Conservation (phyloP, 92 coral and sea anemone genomes). For the Hydrozoanthus gracilis region DNA sequence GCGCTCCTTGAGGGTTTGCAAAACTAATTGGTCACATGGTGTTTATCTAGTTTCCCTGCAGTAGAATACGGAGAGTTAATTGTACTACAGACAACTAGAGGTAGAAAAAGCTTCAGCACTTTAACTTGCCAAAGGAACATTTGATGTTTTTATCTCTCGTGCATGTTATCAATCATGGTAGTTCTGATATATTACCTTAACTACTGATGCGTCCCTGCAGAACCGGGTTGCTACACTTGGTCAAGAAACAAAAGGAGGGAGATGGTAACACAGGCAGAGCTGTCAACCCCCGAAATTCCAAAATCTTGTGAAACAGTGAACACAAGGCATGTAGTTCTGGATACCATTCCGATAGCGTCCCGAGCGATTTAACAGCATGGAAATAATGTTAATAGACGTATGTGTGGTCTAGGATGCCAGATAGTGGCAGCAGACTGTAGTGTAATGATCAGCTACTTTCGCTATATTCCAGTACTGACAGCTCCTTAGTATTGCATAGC, state of each 20-base stretch:
- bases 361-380: too few relatives aligned
- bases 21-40: background rate
- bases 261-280: background rate
- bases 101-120: background rate
- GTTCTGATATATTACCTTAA: background rate
- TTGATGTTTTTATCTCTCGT: background rate
- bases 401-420: slow-evolving; percentile 10
- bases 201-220: background rate
- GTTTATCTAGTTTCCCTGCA: background rate
- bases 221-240: background rate
- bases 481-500: too few relatives aligned
- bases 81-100: background rate
- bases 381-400: background rate
- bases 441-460: too few relatives aligned
- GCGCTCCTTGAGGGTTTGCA: background rate
- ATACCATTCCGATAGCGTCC: background rate
- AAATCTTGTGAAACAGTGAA: too few relatives aligned
- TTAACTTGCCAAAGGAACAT: background rate
- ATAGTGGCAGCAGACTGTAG: too few relatives aligned
- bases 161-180: background rate
- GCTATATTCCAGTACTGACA: too few relatives aligned
- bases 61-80: background rate
- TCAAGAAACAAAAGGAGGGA: background rate
- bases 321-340: too few relatives aligned
- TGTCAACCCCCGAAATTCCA: too few relatives aligned